These are phyloP conservation scores for Chrysolina haemoptera DNA, from an alignment of 2,888 invertebrate genomes.

Conservation along the genomic window DNA sequence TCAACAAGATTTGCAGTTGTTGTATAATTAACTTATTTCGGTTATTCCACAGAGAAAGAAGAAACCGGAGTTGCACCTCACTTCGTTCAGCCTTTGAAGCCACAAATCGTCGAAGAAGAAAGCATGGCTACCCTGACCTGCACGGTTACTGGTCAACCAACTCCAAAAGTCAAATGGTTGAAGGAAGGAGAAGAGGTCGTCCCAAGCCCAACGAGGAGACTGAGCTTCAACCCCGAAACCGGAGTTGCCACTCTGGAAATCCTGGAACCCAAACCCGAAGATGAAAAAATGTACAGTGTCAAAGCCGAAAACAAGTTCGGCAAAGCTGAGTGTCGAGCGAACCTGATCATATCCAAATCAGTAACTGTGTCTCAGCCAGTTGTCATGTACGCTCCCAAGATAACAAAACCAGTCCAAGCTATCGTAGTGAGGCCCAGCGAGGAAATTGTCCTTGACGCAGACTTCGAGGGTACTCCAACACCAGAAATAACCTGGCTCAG, in stretches of 20 bases:
- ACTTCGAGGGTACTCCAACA: constrained; percentile 80
- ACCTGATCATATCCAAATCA: constrained; percentile 75
- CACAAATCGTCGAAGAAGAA: constrained; percentile 76
- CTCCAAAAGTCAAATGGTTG: constrained; percentile 82
- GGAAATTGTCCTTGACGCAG: constrained; percentile 79
- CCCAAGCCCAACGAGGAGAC: constrained; percentile 73
- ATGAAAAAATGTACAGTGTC: constrained; percentile 80
- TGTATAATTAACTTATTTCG: background rate
- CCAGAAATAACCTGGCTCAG: constrained; percentile 89
- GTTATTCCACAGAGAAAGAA: constrained; percentile 74
- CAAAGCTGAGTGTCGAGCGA: constrained; percentile 81
- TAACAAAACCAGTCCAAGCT: constrained; percentile 85
- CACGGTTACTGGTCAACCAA: constrained; percentile 79
- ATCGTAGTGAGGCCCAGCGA: constrained; percentile 80
- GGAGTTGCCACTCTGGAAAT: constrained; percentile 78
- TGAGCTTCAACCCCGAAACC: constrained; percentile 75
- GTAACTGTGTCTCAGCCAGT: constrained; percentile 71
- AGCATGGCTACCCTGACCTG: constrained; percentile 78
- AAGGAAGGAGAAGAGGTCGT: constrained; percentile 76
- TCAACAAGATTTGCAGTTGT: no score
- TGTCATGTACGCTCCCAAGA: constrained; percentile 79
- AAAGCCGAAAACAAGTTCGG: constrained; percentile 83
- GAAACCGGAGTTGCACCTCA: constrained; percentile 79
- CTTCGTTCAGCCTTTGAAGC: constrained; percentile 78
- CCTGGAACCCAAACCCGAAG: constrained; percentile 76